phyloP scores from a whole-genome alignment of 2,113 vertebrate species.

The Odontophorus gujanensis region DNA sequence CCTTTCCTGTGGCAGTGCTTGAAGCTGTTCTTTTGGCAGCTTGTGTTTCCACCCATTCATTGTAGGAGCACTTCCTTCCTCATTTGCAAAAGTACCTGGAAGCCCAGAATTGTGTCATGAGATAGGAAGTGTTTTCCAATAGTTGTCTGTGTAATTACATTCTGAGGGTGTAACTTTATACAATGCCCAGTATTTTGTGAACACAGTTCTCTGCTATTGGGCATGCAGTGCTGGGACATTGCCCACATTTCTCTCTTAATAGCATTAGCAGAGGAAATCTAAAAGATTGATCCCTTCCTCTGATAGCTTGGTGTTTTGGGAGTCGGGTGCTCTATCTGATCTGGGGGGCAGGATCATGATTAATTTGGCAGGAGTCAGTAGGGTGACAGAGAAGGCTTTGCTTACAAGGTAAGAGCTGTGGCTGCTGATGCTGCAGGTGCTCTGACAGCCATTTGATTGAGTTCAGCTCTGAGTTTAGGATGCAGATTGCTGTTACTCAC shows the following conservation, averaged over 20 bases:
- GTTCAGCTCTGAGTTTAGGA: slow-evolving; percentile 11
- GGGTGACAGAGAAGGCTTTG: slow-evolving; percentile 17
- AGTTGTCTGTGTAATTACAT: not conserved
- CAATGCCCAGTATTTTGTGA: slow-evolving; percentile 5
- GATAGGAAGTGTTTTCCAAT: slow-evolving; percentile 57
- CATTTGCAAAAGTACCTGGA: slow-evolving; percentile 41
- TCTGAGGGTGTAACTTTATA: not conserved
- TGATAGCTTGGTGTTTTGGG: slow-evolving; percentile 31
- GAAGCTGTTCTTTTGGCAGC: slow-evolving; percentile 40
- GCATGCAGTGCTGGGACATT: not conserved
- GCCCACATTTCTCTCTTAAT: not conserved
- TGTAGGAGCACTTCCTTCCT: slow-evolving; percentile 26
- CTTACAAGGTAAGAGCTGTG: slow-evolving; percentile 14
- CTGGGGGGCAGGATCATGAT: slow-evolving; percentile 21
- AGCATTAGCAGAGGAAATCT: slow-evolving; percentile 17
- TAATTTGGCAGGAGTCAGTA: not conserved
- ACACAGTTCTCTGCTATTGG: not conserved
- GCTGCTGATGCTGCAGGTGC: slow-evolving; percentile 42
- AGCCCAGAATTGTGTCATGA: slow-evolving; percentile 51
- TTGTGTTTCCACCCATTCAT: slow-evolving; percentile 58
- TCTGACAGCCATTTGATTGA: slow-evolving; percentile 30
- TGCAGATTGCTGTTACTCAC: not conserved
- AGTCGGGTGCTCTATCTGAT: slow-evolving; percentile 23
- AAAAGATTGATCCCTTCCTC: slow-evolving; percentile 37
- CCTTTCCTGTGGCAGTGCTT: slow-evolving; percentile 42